These are phyloP conservation scores for Leiothrix lutea DNA, from an alignment of 2,113 vertebrate genomes.

Conservation along the genomic window DNA sequence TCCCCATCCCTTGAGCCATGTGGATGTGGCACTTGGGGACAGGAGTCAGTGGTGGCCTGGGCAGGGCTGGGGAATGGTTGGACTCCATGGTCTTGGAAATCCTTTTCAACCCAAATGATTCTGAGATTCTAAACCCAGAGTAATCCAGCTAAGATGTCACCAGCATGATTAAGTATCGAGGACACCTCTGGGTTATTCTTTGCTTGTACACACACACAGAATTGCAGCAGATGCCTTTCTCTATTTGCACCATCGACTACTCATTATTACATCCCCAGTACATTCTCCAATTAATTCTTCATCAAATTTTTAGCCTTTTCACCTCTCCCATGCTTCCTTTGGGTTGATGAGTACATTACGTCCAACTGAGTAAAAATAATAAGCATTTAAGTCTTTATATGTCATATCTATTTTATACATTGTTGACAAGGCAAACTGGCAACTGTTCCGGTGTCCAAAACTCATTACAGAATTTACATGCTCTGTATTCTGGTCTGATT, in stretches of 20 bases:
- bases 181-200: background rate
- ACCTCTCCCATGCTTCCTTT: background rate
- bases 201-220: background rate
- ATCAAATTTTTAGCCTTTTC: background rate
- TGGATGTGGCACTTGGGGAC: background rate
- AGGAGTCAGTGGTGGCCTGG: background rate
- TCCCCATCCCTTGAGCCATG: accelerated
- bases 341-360: background rate
- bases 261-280: background rate
- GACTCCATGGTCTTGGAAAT: background rate
- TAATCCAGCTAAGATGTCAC: background rate
- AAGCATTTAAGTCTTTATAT: background rate
- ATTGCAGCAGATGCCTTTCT: background rate
- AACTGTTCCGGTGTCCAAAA: background rate
- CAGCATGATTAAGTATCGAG: accelerated
- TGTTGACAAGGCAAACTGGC: background rate
- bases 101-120: background rate
- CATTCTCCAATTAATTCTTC: background rate
- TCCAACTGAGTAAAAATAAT: background rate
- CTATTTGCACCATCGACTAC: background rate
- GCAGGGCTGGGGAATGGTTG: background rate
- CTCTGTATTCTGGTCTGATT: background rate
- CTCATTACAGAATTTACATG: background rate
- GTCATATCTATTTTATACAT: background rate
- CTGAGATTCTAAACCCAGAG: background rate